Evolutionary conservation across 2,113 vertebrate species (phyloP).

Genomic region (Urocolius indicus): DNA sequence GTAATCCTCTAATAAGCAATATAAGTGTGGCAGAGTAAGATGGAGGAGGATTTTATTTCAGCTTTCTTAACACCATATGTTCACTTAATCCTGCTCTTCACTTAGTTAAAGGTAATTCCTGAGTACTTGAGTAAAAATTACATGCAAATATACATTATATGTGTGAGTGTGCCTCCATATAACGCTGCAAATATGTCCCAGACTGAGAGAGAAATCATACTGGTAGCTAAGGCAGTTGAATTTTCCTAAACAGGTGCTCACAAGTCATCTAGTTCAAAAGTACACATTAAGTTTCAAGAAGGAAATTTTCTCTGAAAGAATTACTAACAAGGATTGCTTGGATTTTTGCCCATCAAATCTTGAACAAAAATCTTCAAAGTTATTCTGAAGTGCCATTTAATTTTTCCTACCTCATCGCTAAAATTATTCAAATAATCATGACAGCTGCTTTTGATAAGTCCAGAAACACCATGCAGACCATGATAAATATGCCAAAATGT

Average conservation of each 20-base stretch:
- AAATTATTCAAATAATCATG: background rate
- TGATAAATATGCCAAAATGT: background rate
- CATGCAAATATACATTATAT: background rate
- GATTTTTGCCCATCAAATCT: constrained; percentile 6
- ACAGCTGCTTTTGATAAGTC: background rate
- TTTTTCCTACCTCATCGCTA: background rate
- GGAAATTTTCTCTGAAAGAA: background rate
- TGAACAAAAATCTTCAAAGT: background rate
- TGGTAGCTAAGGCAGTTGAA: background rate
- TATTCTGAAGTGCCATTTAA: background rate
- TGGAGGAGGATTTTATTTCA: constrained; percentile 53
- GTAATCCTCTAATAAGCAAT: constrained; percentile 58
- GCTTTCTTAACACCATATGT: constrained; percentile 59
- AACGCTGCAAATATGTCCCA: background rate
- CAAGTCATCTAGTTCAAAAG: background rate
- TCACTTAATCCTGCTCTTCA: constrained; percentile 54
- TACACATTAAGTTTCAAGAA: background rate
- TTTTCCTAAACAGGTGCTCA: background rate
- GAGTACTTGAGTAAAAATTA: constrained; percentile 20
- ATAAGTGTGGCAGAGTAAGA: constrained; percentile 10
- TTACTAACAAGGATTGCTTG: background rate
- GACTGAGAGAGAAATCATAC: background rate
- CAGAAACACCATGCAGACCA: background rate
- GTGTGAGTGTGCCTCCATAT: background rate
- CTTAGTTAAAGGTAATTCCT: constrained; percentile 49